phyloP scores from a whole-genome alignment of 2,113 vertebrate genomes.

The Naja naja region DNA sequence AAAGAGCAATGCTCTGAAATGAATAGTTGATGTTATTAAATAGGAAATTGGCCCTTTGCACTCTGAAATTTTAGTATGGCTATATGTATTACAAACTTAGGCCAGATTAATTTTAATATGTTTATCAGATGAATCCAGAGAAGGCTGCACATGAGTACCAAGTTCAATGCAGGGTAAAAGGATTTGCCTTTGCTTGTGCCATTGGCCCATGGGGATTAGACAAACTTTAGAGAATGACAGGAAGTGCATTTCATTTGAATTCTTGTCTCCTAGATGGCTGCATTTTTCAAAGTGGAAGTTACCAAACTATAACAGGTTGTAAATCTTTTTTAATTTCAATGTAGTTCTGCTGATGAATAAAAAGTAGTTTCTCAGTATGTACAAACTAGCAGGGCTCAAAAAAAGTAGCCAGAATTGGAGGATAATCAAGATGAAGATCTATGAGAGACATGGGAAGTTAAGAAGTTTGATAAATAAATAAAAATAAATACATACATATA shows the following conservation, averaged over 20 bases:
- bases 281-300: conserved; percentile 3
- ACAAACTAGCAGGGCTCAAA: conserved; percentile 37
- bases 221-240: conserved; percentile 27
- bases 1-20: conserved; percentile 40
- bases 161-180: conserved; percentile 15
- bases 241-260: conserved; percentile 7
- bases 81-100: neutral
- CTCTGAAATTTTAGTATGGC: conserved; percentile 36
- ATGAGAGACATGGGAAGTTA: no score
- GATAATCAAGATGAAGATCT: neutral
- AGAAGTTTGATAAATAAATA: no score
- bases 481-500: no score
- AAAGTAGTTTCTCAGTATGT: conserved; percentile 8
- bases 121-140: conserved; percentile 35
- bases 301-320: conserved; percentile 1
- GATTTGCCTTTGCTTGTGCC: conserved; percentile 19
- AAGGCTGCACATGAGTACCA: conserved; percentile 24
- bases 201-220: conserved; percentile 12
- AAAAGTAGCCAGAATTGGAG: conserved; percentile 3
- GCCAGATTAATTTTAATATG: conserved; percentile 18
- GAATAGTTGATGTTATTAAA: conserved; percentile 44
- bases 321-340: conserved; percentile 7
- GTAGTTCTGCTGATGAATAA: neutral
- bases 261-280: neutral
- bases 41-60: conserved; percentile 31